Conservation (phyloP, 2,113 vertebrate genomes). For the Atrichornis clamosus region DNA sequence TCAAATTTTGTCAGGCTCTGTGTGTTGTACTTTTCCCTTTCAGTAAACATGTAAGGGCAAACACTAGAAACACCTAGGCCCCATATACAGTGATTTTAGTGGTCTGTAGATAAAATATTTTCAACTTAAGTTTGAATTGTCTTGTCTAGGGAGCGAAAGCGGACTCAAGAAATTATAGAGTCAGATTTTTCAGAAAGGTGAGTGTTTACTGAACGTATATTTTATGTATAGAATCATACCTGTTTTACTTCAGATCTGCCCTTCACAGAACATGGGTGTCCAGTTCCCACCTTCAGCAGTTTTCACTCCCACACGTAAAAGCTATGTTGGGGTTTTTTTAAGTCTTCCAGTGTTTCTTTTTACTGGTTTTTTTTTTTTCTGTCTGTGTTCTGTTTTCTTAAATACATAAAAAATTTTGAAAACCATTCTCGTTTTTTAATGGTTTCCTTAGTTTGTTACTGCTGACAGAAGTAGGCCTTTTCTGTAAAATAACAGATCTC, state of each 20-base stretch:
- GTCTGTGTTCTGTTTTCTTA: background rate
- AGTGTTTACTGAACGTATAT: slow-evolving; percentile 27
- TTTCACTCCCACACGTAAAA: background rate
- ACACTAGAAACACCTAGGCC: background rate
- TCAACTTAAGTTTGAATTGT: slow-evolving; percentile 33
- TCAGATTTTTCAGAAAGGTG: slow-evolving; percentile 85
- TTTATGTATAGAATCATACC: background rate
- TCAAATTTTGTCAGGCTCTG: background rate
- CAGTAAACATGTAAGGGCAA: background rate
- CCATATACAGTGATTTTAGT: background rate
- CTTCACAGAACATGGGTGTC: background rate
- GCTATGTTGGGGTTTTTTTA: background rate
- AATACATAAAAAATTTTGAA: background rate
- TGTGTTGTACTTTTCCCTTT: background rate
- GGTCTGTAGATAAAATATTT: background rate
- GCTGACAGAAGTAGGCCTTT: background rate
- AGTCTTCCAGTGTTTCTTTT: background rate
- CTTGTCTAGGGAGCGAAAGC: slow-evolving; percentile 81
- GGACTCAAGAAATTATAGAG: slow-evolving; percentile 82
- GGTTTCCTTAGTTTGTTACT: background rate
- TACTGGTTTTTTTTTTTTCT: background rate
- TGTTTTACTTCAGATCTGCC: background rate
- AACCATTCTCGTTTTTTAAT: background rate
- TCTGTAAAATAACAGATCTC: background rate
- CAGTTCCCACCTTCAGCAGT: background rate